Evolutionary conservation across 2,113 vertebrate genomes (phyloP).

Genomic region (Dicrurus megarhynchus): DNA sequence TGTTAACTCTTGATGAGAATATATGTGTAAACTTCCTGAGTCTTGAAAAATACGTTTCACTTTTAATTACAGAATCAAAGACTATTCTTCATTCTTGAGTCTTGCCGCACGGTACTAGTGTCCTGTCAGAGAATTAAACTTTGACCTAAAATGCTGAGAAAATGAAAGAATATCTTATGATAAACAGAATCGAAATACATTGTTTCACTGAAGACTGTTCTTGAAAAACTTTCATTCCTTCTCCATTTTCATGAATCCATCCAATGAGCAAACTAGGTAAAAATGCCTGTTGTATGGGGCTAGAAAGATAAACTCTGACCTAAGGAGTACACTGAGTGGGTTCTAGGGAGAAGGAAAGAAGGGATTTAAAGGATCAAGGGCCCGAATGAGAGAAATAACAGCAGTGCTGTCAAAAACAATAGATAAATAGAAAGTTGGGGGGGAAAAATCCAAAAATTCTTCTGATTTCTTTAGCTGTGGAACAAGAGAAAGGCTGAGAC

Average conservation of each 20-base stretch:
- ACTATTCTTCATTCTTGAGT: background rate
- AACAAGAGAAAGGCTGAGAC: background rate
- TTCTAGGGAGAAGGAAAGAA: background rate
- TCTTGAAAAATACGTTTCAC: background rate
- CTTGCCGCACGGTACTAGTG: fast-evolving
- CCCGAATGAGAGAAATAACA: background rate
- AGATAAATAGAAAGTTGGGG: background rate
- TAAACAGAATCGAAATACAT: background rate
- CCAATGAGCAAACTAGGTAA: background rate
- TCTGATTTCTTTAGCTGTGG: background rate
- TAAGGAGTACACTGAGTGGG: background rate
- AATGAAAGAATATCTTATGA: background rate
- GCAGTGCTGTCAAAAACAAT: background rate
- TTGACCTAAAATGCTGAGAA: background rate
- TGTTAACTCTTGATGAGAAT: background rate
- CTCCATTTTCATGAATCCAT: background rate
- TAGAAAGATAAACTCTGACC: background rate
- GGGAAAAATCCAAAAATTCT: background rate
- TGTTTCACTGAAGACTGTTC: background rate
- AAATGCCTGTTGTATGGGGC: background rate
- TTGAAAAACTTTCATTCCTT: background rate
- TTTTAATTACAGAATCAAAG: background rate
- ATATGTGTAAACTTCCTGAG: background rate
- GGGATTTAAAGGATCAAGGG: background rate
- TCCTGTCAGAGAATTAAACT: background rate